Conservation (phyloP, 1,140 invertebrate genomes). For the Aphelenchoides fujianensis region DNA sequence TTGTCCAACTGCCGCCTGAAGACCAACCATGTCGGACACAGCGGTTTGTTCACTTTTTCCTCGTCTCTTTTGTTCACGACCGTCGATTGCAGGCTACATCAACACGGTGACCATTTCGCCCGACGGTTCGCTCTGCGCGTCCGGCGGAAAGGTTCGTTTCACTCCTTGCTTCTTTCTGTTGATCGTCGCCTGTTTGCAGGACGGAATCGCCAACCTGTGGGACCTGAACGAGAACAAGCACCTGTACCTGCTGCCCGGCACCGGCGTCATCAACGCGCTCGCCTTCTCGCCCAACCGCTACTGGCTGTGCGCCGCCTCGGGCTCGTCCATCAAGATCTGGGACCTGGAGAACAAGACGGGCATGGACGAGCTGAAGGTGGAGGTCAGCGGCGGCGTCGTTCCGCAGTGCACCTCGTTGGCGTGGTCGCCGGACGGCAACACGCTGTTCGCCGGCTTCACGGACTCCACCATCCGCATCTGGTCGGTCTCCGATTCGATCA, state of each 20-base stretch:
- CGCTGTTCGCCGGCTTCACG: conserved; percentile 96
- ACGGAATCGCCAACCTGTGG: conserved; percentile 99
- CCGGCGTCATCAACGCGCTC: conserved; percentile 93
- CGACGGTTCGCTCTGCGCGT: conserved; percentile 97
- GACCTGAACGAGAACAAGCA: conserved; percentile 99
- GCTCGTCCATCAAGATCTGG: conserved; percentile 92
- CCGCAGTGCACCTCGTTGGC: conserved; percentile 94
- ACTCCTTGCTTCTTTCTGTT: conserved; percentile 30
- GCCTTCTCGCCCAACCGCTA: conserved; percentile 99
- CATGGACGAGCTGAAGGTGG: conserved; percentile 94
- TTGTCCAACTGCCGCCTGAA: conserved; percentile 97
- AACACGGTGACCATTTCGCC: conserved; percentile 99
- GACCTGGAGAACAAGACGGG: conserved; percentile 98
- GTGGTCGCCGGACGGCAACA: conserved; percentile 98
- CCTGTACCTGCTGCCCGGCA: conserved; percentile 95
- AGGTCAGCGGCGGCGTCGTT: conserved; percentile 75
- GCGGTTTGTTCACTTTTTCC: too few relatives aligned
- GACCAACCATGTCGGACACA: conserved; percentile 95
- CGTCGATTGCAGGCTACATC: too few relatives aligned
- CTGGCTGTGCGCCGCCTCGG: conserved; percentile 99
- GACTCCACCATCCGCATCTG: conserved; percentile 97
- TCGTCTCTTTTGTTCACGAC: too few relatives aligned
- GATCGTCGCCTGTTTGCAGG: conserved; percentile 67
- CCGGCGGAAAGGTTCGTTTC: conserved; percentile 80
- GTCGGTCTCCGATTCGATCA: conserved; percentile 72